A percentile compares a stretch with the other conserved stretches of the same genome.
Evolutionary conservation across 2,113 vertebrate genomes (phyloP).

Genomic region (Phodopus roborovskii): DNA sequence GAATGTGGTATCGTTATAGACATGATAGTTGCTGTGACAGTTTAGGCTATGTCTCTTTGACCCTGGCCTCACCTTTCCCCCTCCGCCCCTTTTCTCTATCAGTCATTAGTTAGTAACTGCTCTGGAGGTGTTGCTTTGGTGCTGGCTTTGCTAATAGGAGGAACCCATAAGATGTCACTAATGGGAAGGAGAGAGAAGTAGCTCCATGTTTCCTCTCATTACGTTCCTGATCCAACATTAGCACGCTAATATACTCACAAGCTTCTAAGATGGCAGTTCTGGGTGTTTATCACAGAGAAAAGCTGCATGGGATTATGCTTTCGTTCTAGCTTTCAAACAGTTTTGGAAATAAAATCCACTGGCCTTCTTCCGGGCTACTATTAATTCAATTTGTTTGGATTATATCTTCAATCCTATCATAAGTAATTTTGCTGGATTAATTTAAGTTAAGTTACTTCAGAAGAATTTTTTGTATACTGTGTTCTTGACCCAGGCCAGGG

Average conservation of each 20-base stretch:
- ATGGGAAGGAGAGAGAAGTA: neutral
- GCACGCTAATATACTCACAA: neutral
- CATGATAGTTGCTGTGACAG: neutral
- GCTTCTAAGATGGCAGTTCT: neutral
- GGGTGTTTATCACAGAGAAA: neutral
- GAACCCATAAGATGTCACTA: neutral
- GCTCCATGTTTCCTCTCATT: neutral
- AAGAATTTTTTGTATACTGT: neutral
- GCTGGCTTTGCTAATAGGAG: neutral
- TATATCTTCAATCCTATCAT: neutral
- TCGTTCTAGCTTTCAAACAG: neutral
- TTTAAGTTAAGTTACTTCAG: neutral
- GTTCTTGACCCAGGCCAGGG: neutral
- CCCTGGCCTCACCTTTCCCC: neutral
- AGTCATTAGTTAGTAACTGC: neutral
- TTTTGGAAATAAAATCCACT: neutral
- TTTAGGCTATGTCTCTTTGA: neutral
- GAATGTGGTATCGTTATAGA: neutral
- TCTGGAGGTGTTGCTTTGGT: neutral
- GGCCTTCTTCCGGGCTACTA: fast-evolving
- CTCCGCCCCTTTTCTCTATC: neutral
- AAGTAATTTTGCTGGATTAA: neutral
- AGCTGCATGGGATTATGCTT: fast-evolving
- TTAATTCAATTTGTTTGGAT: neutral
- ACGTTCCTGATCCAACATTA: neutral